Evolutionary conservation across 2,888 invertebrate genomes (phyloP).

Genomic region (Drosophila greeni): DNA sequence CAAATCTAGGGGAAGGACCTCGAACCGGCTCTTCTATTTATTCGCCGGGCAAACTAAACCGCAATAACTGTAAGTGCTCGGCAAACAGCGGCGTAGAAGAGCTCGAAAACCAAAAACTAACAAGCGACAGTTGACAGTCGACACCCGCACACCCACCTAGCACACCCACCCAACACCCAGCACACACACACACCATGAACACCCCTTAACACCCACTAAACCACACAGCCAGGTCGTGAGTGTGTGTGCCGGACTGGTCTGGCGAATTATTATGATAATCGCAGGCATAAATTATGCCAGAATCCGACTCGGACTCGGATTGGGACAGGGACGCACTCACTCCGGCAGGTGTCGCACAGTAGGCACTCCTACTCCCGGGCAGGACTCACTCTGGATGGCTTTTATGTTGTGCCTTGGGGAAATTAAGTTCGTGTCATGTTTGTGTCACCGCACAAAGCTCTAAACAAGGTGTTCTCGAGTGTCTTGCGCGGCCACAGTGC

Average conservation of each 20-base stretch:
- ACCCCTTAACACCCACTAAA: not conserved
- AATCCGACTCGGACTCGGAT: not conserved
- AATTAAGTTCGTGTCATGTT: slow-evolving; percentile 74
- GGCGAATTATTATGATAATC: slow-evolving; percentile 72
- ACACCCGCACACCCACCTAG: slow-evolving; percentile 21
- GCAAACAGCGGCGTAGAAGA: slow-evolving; percentile 52
- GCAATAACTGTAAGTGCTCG: slow-evolving; percentile 72
- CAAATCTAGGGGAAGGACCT: slow-evolving; percentile 12
- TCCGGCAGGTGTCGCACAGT: slow-evolving; percentile 14
- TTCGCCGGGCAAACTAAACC: slow-evolving; percentile 63
- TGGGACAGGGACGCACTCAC: not conserved
- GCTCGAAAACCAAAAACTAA: slow-evolving; percentile 26
- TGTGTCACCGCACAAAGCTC: slow-evolving; percentile 54
- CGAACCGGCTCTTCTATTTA: slow-evolving; percentile 51
- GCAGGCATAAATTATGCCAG: slow-evolving; percentile 67
- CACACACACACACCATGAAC: not conserved
- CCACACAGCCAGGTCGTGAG: slow-evolving; percentile 52
- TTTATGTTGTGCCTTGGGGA: slow-evolving; percentile 66
- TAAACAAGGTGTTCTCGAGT: slow-evolving; percentile 11
- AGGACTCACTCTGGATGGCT: slow-evolving; percentile 25
- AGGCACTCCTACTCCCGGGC: slow-evolving; percentile 15
- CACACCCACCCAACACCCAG: not conserved
- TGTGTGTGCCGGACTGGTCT: slow-evolving; percentile 51
- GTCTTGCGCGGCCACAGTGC: slow-evolving; percentile 38
- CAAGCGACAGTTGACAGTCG: slow-evolving; percentile 41